Evolutionary conservation across 2,797 vertebrate genomes (phyloP).

Genomic region (Sebastes oblongus): DNA sequence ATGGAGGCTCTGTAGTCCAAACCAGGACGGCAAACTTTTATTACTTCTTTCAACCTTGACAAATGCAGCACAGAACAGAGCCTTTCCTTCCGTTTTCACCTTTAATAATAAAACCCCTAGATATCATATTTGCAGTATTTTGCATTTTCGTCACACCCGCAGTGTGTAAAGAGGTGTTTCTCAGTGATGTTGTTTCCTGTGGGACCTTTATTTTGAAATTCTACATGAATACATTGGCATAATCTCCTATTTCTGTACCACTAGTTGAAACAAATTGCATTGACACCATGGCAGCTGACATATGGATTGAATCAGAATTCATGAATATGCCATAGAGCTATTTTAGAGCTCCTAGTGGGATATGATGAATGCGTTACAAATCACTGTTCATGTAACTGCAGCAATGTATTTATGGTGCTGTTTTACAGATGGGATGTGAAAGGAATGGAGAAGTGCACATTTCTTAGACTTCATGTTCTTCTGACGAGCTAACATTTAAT

Average conservation of each 20-base stretch:
- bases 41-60: no score
- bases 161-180: not conserved
- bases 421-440: not conserved
- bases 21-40: no score
- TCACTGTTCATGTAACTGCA: not conserved
- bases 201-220: slow-evolving; percentile 3
- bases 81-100: no score
- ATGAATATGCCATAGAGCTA: slow-evolving; percentile 32
- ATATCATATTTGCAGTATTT: no score
- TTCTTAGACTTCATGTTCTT: not conserved
- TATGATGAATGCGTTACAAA: slow-evolving; percentile 5
- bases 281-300: slow-evolving; percentile 10
- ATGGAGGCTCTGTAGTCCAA: no score
- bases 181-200: not conserved
- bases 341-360: slow-evolving; percentile 27
- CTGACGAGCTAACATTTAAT: not conserved
- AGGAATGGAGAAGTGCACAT: not conserved
- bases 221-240: not conserved
- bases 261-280: slow-evolving; percentile 18
- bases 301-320: slow-evolving; percentile 12
- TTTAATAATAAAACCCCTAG: no score
- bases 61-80: no score
- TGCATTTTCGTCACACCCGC: no score
- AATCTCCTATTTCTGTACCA: slow-evolving; percentile 8
- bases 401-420: not conserved